Conservation (phyloP, 2,888 invertebrate genomes). For the Pycnomerus fuliginosus region DNA sequence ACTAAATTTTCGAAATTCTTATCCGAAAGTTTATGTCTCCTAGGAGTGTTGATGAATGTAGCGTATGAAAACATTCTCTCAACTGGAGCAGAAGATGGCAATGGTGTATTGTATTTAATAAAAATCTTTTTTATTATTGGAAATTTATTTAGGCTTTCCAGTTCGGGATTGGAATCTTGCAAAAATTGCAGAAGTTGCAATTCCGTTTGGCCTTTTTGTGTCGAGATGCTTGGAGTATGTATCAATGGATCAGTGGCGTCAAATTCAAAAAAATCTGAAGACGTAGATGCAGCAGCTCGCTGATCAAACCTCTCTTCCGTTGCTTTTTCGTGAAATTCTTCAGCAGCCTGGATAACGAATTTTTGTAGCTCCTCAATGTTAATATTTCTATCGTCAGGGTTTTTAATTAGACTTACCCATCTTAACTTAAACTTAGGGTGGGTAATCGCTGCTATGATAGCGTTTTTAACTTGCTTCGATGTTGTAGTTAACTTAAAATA, state of each 20-base stretch:
- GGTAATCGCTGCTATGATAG: neutral
- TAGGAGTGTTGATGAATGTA: constrained; percentile 19
- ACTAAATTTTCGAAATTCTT: constrained; percentile 21
- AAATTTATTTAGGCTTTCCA: constrained; percentile 17
- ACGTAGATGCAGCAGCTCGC: neutral
- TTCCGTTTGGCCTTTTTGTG: neutral
- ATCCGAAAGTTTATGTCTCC: constrained; percentile 16
- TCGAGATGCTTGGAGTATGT: neutral
- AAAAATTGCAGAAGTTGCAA: constrained; percentile 1
- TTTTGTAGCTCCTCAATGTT: neutral
- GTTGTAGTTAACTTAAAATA: no score
- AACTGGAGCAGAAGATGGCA: constrained; percentile 27
- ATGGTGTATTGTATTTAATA: constrained; percentile 24
- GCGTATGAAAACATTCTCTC: constrained; percentile 23
- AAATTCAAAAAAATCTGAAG: neutral
- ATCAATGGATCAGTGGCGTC: no score
- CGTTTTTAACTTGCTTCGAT: neutral
- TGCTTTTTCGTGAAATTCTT: neutral
- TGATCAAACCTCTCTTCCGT: neutral
- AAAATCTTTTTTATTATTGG: constrained; percentile 21
- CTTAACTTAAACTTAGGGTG: neutral
- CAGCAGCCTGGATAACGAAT: neutral
- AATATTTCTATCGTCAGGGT: neutral
- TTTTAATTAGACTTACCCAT: neutral
- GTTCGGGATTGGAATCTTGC: neutral